Evolutionary conservation across 2,888 invertebrate species (phyloP).

Genomic region (Apamea monoglypha): DNA sequence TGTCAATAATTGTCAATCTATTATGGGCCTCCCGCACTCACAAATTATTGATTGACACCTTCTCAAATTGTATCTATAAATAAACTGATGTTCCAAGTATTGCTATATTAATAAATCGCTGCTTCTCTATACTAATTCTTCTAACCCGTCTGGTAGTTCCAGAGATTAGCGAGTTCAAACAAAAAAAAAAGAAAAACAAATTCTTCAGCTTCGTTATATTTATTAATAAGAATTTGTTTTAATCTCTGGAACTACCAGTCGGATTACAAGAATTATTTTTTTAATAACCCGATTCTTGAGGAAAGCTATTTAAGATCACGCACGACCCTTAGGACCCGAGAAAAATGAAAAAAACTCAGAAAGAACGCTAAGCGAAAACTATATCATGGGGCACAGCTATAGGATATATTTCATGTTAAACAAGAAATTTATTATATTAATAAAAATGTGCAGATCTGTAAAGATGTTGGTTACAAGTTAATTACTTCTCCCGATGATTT

Average conservation of each 20-base stretch:
- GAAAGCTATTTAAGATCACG: not conserved
- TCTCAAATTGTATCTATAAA: constrained; percentile 12
- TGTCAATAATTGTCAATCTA: constrained; percentile 26
- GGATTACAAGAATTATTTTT: not conserved
- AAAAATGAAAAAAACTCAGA: not conserved
- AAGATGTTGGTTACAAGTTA: not conserved
- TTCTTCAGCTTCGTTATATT: too few relatives aligned
- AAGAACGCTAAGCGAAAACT: not conserved
- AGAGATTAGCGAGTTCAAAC: too few relatives aligned
- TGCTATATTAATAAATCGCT: not conserved
- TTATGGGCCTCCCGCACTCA: not conserved
- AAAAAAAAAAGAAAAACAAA: too few relatives aligned
- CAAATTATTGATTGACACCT: constrained; percentile 18
- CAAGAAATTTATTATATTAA: too few relatives aligned
- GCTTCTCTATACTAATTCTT: too few relatives aligned
- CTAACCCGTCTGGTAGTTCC: too few relatives aligned
- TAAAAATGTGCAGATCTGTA: not conserved
- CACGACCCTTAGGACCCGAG: not conserved
- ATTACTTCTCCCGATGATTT: not conserved
- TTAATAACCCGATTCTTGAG: not conserved
- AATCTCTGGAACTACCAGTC: too few relatives aligned
- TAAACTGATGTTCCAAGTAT: not conserved
- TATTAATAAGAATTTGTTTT: too few relatives aligned
- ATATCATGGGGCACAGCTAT: not conserved
- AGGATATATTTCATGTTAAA: too few relatives aligned